Evolutionary conservation across 2,888 invertebrate genomes (phyloP), one percentile per base, ranked within the genome.

Genomic region (Cantharis flavilabris): DNA sequence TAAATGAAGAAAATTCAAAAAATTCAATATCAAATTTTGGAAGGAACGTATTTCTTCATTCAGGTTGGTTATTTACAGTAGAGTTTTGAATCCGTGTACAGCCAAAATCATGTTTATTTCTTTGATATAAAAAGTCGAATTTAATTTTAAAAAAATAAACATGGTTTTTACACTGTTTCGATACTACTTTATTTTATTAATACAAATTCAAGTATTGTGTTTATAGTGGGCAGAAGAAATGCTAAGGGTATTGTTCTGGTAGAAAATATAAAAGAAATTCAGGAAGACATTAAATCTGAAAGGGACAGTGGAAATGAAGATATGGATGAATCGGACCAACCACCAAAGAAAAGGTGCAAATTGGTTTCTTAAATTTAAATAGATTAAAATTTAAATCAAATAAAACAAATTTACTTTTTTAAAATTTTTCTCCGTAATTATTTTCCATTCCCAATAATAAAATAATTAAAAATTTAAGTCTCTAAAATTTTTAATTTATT

Each of bases 1-100:
- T 95, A 3, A 93, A 91, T 71, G 93, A 92, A 85, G 91, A 91
- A 82, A 92, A 94, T 85, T 92, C 94, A 62, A 92, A 94, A 86
- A 91, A 91, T 84, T 90, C 93, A 0, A 89, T 95, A 33, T 89
- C 82, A 88, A 89, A 81, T 91, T 91, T 84, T 90, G 93, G 83
- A 30, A 89, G 92, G 33, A 90, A 90, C 83, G 89, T 94, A 0
- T 91, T 92, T 80, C 84, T 94, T 5, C 93, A 92, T 88, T 92
- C 94, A 79, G 91, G 94, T 91, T 89, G 89, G 85, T 64, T 9
- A 70, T 30, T 69, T 16, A 26, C 20, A 20, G 20, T 20, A 20
- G 18, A 18, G 20, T 20, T 3, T 20, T 3, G 20, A 20, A 20
- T 20, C 20, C 20, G 3, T 20, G 20, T 2, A 3, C 3, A 20